A percentile compares a stretch with the other conserved stretches of the same genome.
These are phyloP conservation scores for Riparia riparia DNA, from an alignment of 2,113 vertebrate genomes.

Conservation along the genomic window DNA sequence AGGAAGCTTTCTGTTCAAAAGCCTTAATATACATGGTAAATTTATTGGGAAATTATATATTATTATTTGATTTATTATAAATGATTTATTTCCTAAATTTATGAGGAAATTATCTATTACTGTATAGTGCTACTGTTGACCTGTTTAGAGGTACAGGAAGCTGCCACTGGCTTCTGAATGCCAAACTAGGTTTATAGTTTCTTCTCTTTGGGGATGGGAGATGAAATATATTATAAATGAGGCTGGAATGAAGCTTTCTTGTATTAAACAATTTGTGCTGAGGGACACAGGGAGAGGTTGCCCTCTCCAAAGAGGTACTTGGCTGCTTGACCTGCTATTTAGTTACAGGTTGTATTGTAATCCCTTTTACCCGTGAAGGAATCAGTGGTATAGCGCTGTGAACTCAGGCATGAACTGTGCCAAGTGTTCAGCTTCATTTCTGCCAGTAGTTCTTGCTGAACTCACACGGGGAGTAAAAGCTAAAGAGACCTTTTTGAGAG, in stretches of 20 bases:
- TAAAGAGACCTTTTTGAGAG: not conserved
- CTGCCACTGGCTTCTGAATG: not conserved
- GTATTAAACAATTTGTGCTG: not conserved
- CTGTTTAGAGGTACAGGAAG: not conserved
- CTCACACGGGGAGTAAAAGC: rapidly evolving
- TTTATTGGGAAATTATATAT: not conserved
- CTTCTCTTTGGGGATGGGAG: not conserved
- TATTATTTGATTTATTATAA: not conserved
- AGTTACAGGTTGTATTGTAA: not conserved
- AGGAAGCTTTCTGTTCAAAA: not conserved
- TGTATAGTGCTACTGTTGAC: not conserved
- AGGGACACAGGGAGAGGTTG: not conserved
- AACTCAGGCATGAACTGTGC: not conserved
- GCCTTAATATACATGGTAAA: not conserved
- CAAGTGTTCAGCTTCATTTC: not conserved
- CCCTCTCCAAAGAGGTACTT: not conserved
- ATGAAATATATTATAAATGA: not conserved
- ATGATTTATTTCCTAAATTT: too few species aligned
- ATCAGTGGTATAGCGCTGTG: not conserved
- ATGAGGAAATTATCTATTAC: not conserved
- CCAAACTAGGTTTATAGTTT: not conserved
- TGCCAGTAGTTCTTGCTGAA: not conserved
- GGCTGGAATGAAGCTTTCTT: not conserved
- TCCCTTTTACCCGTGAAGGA: not conserved
- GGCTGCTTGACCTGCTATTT: not conserved